These are phyloP conservation scores for Tachypleus tridentatus DNA, from an alignment of 1,140 invertebrate species.

Conservation along the genomic window DNA sequence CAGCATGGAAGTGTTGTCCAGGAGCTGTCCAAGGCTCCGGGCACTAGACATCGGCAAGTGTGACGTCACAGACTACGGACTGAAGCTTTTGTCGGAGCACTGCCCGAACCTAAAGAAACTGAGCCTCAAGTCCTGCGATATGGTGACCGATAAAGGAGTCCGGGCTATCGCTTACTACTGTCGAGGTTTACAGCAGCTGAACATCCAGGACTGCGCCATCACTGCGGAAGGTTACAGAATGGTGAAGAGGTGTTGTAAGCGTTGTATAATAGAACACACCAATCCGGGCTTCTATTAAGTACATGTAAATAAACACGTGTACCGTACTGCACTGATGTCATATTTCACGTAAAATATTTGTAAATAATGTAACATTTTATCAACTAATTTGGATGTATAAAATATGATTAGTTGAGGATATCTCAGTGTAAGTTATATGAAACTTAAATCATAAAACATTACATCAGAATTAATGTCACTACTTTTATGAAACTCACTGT, in stretches of 20 bases:
- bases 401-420: too few species aligned
- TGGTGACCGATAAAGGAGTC: constrained; percentile 72
- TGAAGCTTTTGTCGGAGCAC: constrained; percentile 68
- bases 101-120: constrained; percentile 83
- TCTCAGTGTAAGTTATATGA: too few species aligned
- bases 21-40: constrained; percentile 64
- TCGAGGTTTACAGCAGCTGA: constrained; percentile 70
- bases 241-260: constrained; percentile 78
- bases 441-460: too few species aligned
- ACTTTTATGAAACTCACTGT: too few species aligned
- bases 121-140: constrained; percentile 75
- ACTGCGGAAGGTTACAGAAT: constrained; percentile 74
- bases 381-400: too few species aligned
- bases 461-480: too few species aligned
- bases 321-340: too few species aligned
- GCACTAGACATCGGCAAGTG: constrained; percentile 84
- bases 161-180: constrained; percentile 70
- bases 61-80: constrained; percentile 75
- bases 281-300: constrained; percentile 81
- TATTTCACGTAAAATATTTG: too few species aligned
- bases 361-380: too few species aligned
- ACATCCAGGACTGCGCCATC: constrained; percentile 81
- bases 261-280: constrained; percentile 86
- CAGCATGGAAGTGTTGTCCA: constrained; percentile 64
- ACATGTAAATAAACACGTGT: background rate